Percentiles rank a stretch among this genome's conserved stretches.
Conservation (phyloP, 2,888 invertebrate species). For the Himalopsyche kuldschensis region DNA sequence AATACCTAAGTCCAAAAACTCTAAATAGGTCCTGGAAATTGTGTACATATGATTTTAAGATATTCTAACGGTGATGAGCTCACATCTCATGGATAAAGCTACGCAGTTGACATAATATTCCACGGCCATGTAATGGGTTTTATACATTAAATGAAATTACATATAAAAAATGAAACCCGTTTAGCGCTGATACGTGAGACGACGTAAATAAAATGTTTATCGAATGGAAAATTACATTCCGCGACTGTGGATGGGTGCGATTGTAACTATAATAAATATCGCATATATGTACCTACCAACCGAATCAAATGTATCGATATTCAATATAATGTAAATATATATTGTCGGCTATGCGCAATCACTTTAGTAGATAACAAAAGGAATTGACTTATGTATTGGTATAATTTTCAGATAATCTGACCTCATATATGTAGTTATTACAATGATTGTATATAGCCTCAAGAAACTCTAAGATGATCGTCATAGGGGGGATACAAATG, state of each 20-base stretch:
- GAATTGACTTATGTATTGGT: too few species aligned
- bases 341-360: too few species aligned
- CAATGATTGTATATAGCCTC: too few species aligned
- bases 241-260: neutral
- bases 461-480: too few species aligned
- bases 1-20: too few species aligned
- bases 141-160: constrained; percentile 22
- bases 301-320: neutral
- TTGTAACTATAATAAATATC: neutral
- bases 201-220: constrained; percentile 21
- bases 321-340: too few species aligned
- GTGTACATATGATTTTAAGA: neutral
- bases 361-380: too few species aligned
- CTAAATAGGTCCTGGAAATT: too few species aligned
- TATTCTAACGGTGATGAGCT: neutral
- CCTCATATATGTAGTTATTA: too few species aligned
- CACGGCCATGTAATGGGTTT: constrained; percentile 25
- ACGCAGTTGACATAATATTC: constrained; percentile 20
- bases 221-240: constrained; percentile 12
- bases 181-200: neutral
- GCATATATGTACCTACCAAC: neutral
- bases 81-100: neutral
- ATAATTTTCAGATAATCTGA: too few species aligned
- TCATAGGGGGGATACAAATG: too few species aligned
- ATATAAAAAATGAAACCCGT: neutral